Percentiles rank a stretch among this genome's conserved stretches.
Conservation (phyloP, 2,113 vertebrate species). For the Halichoeres trimaculatus region DNA sequence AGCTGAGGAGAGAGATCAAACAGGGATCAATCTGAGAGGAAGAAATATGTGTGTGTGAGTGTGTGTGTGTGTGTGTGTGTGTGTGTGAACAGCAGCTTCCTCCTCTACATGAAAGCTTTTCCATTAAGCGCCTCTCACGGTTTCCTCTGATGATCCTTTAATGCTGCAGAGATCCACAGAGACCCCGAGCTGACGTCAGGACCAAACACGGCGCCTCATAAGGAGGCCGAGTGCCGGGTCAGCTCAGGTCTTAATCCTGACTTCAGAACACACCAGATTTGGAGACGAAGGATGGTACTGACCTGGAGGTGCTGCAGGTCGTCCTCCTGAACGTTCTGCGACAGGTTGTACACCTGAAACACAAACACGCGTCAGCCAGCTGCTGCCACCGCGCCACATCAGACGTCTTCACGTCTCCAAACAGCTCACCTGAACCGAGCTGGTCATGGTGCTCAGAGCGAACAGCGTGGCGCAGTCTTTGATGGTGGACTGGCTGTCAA, state of each 20-base stretch:
- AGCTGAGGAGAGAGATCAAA: conserved; percentile 82
- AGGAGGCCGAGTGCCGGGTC: neutral
- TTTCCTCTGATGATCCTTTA: neutral
- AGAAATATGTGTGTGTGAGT: neutral
- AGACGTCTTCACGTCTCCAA: neutral
- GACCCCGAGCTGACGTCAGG: too few relatives aligned
- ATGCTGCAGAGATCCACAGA: neutral
- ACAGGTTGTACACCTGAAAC: conserved; percentile 95
- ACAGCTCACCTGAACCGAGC: conserved; percentile 92
- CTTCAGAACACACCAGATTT: neutral
- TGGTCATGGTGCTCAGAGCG: conserved; percentile 99
- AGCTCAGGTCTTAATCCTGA: neutral
- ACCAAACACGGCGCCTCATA: conserved; percentile 30
- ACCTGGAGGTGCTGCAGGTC: conserved; percentile 99
- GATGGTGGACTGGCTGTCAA: conserved; percentile 99
- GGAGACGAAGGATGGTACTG: conserved; percentile 52
- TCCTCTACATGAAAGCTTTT: conserved; percentile 1
- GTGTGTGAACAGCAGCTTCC: neutral
- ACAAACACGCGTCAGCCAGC: neutral
- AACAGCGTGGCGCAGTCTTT: conserved; percentile 99
- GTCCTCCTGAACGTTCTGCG: conserved; percentile 98
- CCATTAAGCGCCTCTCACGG: neutral
- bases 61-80: neutral
- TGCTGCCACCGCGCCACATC: neutral
- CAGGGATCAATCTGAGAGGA: neutral